These are phyloP conservation scores for Dinocampus coccinellae DNA, from an alignment of 2,888 invertebrate species.

Conservation along the genomic window DNA sequence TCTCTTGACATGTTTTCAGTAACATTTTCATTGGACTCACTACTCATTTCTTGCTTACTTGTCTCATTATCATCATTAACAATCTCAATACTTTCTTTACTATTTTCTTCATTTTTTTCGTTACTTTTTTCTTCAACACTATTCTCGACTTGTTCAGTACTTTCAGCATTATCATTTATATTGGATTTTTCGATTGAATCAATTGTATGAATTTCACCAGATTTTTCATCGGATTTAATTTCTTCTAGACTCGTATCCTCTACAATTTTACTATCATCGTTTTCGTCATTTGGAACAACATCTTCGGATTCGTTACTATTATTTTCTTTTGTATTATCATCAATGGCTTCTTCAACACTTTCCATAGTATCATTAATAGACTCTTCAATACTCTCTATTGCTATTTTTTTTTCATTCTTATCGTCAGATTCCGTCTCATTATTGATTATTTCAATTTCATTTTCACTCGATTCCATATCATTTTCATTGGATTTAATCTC, in stretches of 20 bases:
- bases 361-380: slow-evolving; percentile 31
- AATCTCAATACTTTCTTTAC: slow-evolving; percentile 37
- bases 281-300: slow-evolving; percentile 47
- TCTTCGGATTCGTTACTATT: slow-evolving; percentile 51
- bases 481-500: slow-evolving; percentile 37
- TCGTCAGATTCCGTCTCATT: slow-evolving; percentile 46
- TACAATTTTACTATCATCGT: slow-evolving; percentile 48
- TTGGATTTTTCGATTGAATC: slow-evolving; percentile 55
- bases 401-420: slow-evolving; percentile 27
- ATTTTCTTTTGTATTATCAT: slow-evolving; percentile 17
- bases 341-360: slow-evolving; percentile 32
- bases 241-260: slow-evolving; percentile 47
- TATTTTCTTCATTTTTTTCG: slow-evolving; percentile 45
- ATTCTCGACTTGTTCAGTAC: slow-evolving; percentile 40
- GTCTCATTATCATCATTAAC: slow-evolving; percentile 42
- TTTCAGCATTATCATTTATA: slow-evolving; percentile 43
- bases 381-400: slow-evolving; percentile 38
- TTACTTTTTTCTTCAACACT: slow-evolving; percentile 34
- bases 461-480: slow-evolving; percentile 38
- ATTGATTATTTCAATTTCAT: slow-evolving; percentile 46
- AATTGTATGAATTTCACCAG: slow-evolving; percentile 55
- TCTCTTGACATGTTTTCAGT: slow-evolving; percentile 16
- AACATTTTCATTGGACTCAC: slow-evolving; percentile 41
- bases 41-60: slow-evolving; percentile 43
- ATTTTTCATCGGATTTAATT: slow-evolving; percentile 45